A percentile compares a stretch with the other conserved stretches of the same genome.
Evolutionary conservation across 1,140 invertebrate species (phyloP).

Genomic region (Zaprionus ghesquierei): DNA sequence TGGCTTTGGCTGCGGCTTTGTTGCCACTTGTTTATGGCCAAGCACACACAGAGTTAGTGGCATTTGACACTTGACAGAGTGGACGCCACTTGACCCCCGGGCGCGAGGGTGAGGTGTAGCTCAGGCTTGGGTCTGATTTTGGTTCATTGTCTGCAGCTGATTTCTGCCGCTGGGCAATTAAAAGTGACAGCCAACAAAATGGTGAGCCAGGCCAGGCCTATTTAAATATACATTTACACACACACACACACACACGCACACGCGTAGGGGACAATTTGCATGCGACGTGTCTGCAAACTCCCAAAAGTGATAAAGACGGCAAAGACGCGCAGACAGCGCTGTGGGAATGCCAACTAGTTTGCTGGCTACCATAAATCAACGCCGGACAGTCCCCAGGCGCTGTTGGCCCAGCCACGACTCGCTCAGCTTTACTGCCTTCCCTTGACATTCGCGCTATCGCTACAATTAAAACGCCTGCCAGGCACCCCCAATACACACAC

Average conservation of each 20-base stretch:
- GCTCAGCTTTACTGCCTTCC: background rate
- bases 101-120: too few relatives aligned
- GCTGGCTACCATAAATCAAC: constrained; percentile 32
- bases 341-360: constrained; percentile 39
- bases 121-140: background rate
- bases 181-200: constrained; percentile 40
- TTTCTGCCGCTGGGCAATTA: constrained; percentile 34
- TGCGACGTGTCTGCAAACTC: constrained; percentile 37
- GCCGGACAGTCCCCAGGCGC: constrained; percentile 23
- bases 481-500: background rate
- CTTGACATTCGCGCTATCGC: constrained; percentile 29
- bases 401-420: background rate
- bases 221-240: constrained; percentile 40
- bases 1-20: constrained; percentile 17
- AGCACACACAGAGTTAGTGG: constrained; percentile 23
- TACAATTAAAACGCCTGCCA: constrained; percentile 29
- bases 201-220: constrained; percentile 8
- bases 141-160: constrained; percentile 15
- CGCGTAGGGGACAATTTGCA: constrained; percentile 33
- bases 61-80: constrained; percentile 34
- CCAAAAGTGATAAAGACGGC: constrained; percentile 49
- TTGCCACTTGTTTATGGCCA: constrained; percentile 19
- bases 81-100: constrained; percentile 3
- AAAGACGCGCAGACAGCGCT: constrained; percentile 33
- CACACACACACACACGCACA: constrained; percentile 1